Percentiles rank a stretch among this genome's conserved stretches.
These are phyloP conservation scores for Syrista parreyssii DNA, from an alignment of 2,888 invertebrate genomes.

Conservation along the genomic window DNA sequence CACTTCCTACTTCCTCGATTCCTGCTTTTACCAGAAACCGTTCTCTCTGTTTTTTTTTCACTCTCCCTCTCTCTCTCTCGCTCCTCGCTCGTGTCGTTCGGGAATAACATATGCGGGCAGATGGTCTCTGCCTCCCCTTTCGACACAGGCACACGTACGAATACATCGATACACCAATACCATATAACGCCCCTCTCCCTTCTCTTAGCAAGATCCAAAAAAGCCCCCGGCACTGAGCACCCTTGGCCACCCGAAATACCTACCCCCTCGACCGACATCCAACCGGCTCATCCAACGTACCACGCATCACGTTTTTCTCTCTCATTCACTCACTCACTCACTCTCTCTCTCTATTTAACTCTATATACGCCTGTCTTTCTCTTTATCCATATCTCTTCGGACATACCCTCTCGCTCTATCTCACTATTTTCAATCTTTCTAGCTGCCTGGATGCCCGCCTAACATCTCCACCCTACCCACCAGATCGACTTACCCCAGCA, in stretches of 20 bases:
- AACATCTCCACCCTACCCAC: background rate
- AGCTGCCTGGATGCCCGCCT: background rate
- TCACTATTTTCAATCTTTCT: background rate
- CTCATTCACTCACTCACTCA: conserved; percentile 18
- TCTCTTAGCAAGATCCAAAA: conserved; percentile 6
- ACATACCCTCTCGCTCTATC: background rate
- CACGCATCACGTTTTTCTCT: background rate
- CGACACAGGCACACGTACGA: conserved; percentile 13
- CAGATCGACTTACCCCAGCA: background rate
- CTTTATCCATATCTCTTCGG: background rate
- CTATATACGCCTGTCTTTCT: background rate
- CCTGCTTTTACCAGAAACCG: conserved; percentile 43
- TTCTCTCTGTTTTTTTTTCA: conserved; percentile 26
- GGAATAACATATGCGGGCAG: conserved; percentile 61
- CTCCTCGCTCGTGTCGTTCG: conserved; percentile 37
- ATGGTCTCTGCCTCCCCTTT: conserved; percentile 51
- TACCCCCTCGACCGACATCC: conserved; percentile 16
- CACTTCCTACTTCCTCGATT: conserved; percentile 54
- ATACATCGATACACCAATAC: conserved; percentile 13
- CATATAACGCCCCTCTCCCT: conserved; percentile 17
- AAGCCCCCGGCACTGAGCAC: conserved; percentile 11
- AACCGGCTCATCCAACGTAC: conserved; percentile 6
- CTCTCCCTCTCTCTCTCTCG: conserved; percentile 30
- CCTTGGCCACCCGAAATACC: conserved; percentile 7
- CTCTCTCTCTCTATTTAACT: conserved; percentile 5